Base-by-base conservation (phyloP, 2,113 vertebrate genomes). In the Ranitomeya variabilis region DNA sequence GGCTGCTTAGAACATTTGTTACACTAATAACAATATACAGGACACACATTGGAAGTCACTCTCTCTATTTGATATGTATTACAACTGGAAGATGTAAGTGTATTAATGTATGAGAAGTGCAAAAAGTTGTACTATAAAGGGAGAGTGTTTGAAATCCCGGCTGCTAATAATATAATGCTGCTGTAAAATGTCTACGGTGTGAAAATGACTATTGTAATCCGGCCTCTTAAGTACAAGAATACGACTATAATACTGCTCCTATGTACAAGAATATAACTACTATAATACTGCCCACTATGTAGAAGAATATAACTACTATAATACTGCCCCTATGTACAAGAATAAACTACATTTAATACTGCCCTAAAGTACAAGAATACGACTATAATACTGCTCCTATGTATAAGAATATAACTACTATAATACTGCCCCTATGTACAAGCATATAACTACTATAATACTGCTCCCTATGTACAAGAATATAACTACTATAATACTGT, bases 1-100 rank as follows among this genome's bases (percentile, higher is more conserved):
- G 87, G 59, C 71, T 13, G 45, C 51, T 73, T 12, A 80, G 23
- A 66, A 87, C 86, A 81, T 45, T 74, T 83, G 73, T 76, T 83
- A 89, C 87, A 89, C 51, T 69, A 60, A 89, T 74, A 78, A 84
- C 81, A 8, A 66, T 67, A 76, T 59, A 85, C 73, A 89, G 54
- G 81, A 89, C 81, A 89, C 73, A 89, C 87, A 84, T n/a, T 66
- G 37, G 26, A 54, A 7, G 12, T 26, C 37, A 82, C 71, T 8
- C 45, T 74, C 54, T 14, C 14, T 52, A n/a, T 15, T 21, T 11
- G 60, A 45, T 66, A 21, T 84, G 64, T 13, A 54, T 26, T 26
- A 84, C 14, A 6, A 23, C 10, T 84, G 23, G 64, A 60, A 54
- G 82, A 71, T 67, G 67, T 54, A n/a, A 3, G 62, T 69, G 81